These are phyloP conservation scores for Autographa gamma DNA, from an alignment of 2,888 invertebrate species.

Conservation along the genomic window DNA sequence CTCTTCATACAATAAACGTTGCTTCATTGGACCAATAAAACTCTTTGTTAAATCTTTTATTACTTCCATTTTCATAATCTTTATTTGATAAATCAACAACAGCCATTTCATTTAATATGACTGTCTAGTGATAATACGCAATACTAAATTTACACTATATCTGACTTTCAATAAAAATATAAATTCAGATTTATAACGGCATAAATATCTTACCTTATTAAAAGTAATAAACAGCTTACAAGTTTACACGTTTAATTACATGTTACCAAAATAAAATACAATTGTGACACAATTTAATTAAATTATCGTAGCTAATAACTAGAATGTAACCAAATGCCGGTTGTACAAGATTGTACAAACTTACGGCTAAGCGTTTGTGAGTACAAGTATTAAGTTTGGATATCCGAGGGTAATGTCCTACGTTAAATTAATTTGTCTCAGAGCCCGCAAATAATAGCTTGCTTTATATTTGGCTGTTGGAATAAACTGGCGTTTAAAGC, in stretches of 20 bases:
- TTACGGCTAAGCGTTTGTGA: slow-evolving; percentile 26
- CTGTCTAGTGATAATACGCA: no score
- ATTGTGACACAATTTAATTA: not conserved
- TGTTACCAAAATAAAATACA: not conserved
- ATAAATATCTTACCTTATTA: no score
- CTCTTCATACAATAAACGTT: no score
- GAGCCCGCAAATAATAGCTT: slow-evolving; percentile 31
- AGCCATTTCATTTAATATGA: no score
- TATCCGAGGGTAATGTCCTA: slow-evolving; percentile 22
- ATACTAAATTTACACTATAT: no score
- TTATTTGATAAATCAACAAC: no score
- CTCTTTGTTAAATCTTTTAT: no score
- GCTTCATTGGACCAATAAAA: no score
- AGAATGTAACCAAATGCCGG: slow-evolving; percentile 12
- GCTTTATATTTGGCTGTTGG: slow-evolving; percentile 50
- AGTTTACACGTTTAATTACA: not conserved
- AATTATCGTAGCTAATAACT: not conserved
- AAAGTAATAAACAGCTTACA: not conserved
- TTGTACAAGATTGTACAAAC: slow-evolving; percentile 16
- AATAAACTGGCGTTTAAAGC: slow-evolving; percentile 46
- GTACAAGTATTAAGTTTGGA: slow-evolving; percentile 24
- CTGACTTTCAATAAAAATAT: no score
- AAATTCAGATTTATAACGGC: no score
- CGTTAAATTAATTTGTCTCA: slow-evolving; percentile 44
- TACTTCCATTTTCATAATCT: no score